phyloP scores from a whole-genome alignment of 2,888 invertebrate genomes.

The Athrips mouffetella region DNA sequence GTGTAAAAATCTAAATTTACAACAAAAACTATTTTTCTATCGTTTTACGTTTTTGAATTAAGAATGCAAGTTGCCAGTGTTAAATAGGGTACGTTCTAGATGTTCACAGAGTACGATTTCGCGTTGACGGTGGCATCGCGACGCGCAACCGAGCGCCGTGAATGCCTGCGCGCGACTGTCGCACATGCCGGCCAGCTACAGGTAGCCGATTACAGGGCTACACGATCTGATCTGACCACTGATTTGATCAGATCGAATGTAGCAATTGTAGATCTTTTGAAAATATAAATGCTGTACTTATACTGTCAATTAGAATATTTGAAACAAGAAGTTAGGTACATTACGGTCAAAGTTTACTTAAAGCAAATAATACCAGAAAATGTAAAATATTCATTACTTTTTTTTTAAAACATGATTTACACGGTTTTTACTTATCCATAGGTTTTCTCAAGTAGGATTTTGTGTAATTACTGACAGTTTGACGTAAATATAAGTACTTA shows the following conservation, averaged over 20 bases:
- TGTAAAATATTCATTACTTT: too few species aligned
- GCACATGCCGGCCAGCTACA: conserved; percentile 51
- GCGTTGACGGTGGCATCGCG: conserved; percentile 42
- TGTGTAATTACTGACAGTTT: too few species aligned
- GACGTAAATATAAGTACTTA: too few species aligned
- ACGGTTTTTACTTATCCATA: too few species aligned
- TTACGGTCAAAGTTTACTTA: too few species aligned
- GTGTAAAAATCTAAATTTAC: not conserved
- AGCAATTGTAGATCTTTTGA: not conserved
- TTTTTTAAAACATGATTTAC: too few species aligned
- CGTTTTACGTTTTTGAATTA: not conserved
- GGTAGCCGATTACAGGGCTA: conserved; percentile 47
- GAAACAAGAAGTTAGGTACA: too few species aligned
- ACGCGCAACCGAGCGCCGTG: conserved; percentile 66
- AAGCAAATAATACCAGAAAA: too few species aligned
- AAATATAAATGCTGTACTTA: too few species aligned
- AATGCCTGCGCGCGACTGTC: conserved; percentile 75
- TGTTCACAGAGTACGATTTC: not conserved
- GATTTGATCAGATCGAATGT: not conserved
- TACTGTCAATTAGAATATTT: too few species aligned
- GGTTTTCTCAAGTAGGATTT: too few species aligned
- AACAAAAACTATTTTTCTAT: not conserved
- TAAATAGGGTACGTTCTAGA: conserved; percentile 8
- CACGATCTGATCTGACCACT: conserved; percentile 43
- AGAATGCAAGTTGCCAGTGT: conserved; percentile 8